Evolutionary conservation across 1,140 invertebrate genomes (phyloP).

Genomic region (Xylocopa sonorina): DNA sequence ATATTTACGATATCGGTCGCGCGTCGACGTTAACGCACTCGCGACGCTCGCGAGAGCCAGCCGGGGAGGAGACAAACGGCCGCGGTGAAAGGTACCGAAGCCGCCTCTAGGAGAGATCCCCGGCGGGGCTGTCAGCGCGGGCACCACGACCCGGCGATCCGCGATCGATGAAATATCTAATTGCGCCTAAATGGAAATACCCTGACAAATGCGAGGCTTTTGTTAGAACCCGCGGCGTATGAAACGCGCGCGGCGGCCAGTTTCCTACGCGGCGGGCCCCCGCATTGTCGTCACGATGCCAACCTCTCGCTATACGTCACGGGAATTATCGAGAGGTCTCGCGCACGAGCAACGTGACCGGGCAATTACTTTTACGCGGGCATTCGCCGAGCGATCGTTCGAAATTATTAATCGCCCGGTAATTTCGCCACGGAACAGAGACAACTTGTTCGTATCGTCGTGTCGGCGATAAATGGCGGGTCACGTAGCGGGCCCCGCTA

Average conservation of each 20-base stretch:
- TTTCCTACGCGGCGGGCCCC: conserved; percentile 29
- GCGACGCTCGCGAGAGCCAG: neutral
- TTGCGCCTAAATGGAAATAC: conserved; percentile 37
- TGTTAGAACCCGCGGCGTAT: too few species aligned
- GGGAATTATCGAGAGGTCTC: conserved; percentile 5
- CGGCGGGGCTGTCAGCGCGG: conserved; percentile 1
- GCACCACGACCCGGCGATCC: conserved; percentile 9
- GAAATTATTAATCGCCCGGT: conserved; percentile 43
- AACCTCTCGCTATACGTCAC: conserved; percentile 28
- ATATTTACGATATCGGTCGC: conserved; percentile 19
- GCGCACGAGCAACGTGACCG: conserved; percentile 40
- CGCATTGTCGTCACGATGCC: conserved; percentile 39
- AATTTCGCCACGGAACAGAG: conserved; percentile 6
- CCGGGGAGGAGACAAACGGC: conserved; percentile 10
- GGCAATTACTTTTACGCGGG: conserved; percentile 57
- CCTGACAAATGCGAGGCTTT: conserved; percentile 40
- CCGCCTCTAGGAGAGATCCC: conserved; percentile 4
- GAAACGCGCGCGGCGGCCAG: too few species aligned
- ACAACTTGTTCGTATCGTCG: neutral
- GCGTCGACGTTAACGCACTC: conserved; percentile 24
- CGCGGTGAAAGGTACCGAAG: conserved; percentile 8
- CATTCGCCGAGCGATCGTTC: conserved; percentile 26
- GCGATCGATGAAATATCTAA: conserved; percentile 23
- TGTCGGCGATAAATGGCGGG: neutral
- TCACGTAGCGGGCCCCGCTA: too few species aligned